Percentiles rank a stretch among this genome's conserved stretches.
Conservation (phyloP, 2,888 invertebrate genomes). For the Troides helena region DNA sequence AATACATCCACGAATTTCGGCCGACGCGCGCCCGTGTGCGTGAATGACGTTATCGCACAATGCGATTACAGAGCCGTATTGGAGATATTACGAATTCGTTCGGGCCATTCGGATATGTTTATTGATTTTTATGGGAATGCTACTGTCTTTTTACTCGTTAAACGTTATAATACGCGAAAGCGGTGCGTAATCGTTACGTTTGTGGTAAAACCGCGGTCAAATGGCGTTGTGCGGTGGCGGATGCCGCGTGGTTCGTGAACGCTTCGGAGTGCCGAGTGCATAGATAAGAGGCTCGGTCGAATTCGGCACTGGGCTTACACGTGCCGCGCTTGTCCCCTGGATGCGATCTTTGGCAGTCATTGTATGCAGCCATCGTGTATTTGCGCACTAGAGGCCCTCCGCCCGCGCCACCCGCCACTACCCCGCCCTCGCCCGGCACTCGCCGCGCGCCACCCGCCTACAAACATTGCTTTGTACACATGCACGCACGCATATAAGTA, state of each 20-base stretch:
- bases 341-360: slow-evolving; percentile 77
- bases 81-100: slow-evolving; percentile 38
- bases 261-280: slow-evolving; percentile 36
- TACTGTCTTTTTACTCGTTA: neutral
- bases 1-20: slow-evolving; percentile 77
- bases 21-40: slow-evolving; percentile 65
- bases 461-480: slow-evolving; percentile 43
- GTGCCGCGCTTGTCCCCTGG: slow-evolving; percentile 72
- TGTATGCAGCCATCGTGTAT: slow-evolving; percentile 72
- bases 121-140: slow-evolving; percentile 11
- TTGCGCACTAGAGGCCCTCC: slow-evolving; percentile 56
- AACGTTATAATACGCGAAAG: neutral
- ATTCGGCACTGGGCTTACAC: slow-evolving; percentile 74
- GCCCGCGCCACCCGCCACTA: slow-evolving; percentile 25
- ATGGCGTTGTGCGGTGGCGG: slow-evolving; percentile 11
- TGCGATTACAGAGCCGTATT: slow-evolving; percentile 76
- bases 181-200: neutral
- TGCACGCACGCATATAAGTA: slow-evolving; percentile 46
- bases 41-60: slow-evolving; percentile 78
- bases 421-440: slow-evolving; percentile 33
- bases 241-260: neutral
- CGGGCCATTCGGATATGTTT: slow-evolving; percentile 14
- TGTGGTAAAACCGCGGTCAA: neutral
- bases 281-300: slow-evolving; percentile 36
- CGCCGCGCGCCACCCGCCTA: slow-evolving; percentile 30